phyloP scores from a whole-genome alignment of 2,888 invertebrate species.

The Chrysopilus asiliformis region DNA sequence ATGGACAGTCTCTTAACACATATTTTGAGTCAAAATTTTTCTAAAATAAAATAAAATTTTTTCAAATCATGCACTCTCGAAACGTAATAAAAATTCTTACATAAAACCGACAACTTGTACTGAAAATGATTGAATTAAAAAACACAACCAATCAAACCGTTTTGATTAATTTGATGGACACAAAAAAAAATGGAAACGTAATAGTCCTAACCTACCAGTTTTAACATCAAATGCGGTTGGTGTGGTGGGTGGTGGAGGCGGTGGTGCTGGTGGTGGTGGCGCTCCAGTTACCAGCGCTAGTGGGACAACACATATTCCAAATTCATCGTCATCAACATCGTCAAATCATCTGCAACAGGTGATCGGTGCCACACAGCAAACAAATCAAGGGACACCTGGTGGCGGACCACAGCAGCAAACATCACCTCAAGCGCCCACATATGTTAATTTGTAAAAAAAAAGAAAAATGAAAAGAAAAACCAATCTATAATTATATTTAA shows the following conservation, averaged over 20 bases:
- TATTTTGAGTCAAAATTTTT: no score
- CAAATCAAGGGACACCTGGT: constrained; percentile 40
- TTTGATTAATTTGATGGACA: background rate
- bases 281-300: constrained; percentile 37
- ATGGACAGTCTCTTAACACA: no score
- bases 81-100: no score
- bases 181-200: background rate
- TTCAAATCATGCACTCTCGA: no score
- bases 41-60: no score
- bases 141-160: no score
- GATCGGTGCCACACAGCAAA: constrained; percentile 18
- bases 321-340: constrained; percentile 29
- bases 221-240: constrained; percentile 31
- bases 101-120: no score
- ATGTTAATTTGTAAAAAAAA: constrained; percentile 69
- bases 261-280: constrained; percentile 21
- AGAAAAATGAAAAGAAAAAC: constrained; percentile 2
- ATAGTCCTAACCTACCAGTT: constrained; percentile 20
- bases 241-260: constrained; percentile 45
- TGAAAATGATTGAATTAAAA: no score
- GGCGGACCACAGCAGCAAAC: constrained; percentile 38
- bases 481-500: background rate
- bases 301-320: constrained; percentile 30
- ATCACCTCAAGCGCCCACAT: constrained; percentile 76
- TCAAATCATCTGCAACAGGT: constrained; percentile 30